Percentiles rank a stretch among this genome's conserved stretches.
Conservation (phyloP, 2,113 vertebrate genomes). For the Psittacula cyanocephala region DNA sequence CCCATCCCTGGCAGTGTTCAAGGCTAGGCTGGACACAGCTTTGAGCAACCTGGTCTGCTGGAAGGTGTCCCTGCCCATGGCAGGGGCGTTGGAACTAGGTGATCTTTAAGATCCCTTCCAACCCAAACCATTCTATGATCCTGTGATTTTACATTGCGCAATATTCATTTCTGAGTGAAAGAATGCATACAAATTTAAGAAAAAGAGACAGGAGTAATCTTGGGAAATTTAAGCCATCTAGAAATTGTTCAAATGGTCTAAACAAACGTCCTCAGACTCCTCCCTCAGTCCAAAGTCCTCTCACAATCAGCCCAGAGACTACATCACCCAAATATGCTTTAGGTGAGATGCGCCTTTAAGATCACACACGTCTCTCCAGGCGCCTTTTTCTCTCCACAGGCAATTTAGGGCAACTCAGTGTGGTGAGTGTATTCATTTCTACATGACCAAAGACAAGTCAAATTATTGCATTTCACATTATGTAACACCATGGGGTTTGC, state of each 20-base stretch:
- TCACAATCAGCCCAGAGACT: neutral
- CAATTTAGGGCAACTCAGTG: neutral
- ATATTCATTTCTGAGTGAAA: neutral
- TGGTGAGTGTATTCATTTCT: neutral
- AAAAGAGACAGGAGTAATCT: neutral
- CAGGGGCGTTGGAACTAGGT: neutral
- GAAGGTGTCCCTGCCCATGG: neutral
- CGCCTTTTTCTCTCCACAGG: neutral
- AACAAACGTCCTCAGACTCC: neutral
- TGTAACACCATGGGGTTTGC: neutral
- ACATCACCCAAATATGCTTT: neutral
- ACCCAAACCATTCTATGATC: neutral
- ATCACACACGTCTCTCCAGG: neutral
- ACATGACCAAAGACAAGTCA: neutral
- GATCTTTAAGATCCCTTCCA: neutral
- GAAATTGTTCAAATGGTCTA: neutral
- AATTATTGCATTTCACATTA: neutral
- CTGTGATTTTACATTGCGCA: neutral
- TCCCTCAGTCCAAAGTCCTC: neutral
- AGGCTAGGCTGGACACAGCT: neutral
- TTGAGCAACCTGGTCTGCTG: neutral
- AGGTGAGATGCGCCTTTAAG: neutral
- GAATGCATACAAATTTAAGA: neutral
- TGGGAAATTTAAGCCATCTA: neutral
- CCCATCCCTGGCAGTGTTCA: neutral